Evolutionary conservation across 2,797 vertebrate species (phyloP).

Genomic region (Nannoperca australis): DNA sequence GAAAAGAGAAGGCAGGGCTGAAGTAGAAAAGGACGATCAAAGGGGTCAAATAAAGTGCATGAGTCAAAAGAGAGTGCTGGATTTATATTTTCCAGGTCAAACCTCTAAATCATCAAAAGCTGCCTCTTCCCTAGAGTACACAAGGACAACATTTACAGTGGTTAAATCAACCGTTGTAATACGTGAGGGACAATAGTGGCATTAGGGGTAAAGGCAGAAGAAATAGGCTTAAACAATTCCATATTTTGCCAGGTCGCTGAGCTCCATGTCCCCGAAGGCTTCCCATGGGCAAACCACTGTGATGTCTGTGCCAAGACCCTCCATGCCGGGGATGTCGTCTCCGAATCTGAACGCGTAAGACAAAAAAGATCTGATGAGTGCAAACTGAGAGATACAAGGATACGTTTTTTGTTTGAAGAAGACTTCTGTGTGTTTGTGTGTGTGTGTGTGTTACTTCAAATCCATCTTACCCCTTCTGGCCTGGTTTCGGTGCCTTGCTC

Average conservation of each 20-base stretch:
- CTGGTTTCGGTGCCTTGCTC: conserved; percentile 86
- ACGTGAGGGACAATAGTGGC: conserved; percentile 5
- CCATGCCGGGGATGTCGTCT: conserved; percentile 97
- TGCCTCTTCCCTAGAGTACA: conserved; percentile 24
- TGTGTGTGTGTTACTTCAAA: neutral
- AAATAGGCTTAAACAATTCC: conserved; percentile 81
- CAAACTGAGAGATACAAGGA: neutral
- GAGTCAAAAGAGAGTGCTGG: conserved; percentile 16
- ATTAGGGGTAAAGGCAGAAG: neutral
- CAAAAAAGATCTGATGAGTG: conserved; percentile 7
- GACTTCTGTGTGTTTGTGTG: neutral
- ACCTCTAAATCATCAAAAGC: conserved; percentile 45
- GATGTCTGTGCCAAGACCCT: conserved; percentile 91
- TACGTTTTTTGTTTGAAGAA: neutral
- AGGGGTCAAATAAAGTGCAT: conserved; percentile 52
- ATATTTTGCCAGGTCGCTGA: conserved; percentile 87
- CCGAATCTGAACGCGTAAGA: conserved; percentile 84
- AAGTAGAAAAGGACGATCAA: neutral
- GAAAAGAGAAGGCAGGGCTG: neutral
- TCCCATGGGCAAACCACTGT: conserved; percentile 89
- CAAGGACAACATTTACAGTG: conserved; percentile 8
- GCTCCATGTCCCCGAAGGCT: conserved; percentile 88
- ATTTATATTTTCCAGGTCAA: conserved; percentile 36
- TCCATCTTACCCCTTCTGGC: conserved; percentile 81
- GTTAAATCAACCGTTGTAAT: conserved; percentile 12